phyloP scores from a whole-genome alignment of 2,113 vertebrate species.

The Zosterops japonicus region DNA sequence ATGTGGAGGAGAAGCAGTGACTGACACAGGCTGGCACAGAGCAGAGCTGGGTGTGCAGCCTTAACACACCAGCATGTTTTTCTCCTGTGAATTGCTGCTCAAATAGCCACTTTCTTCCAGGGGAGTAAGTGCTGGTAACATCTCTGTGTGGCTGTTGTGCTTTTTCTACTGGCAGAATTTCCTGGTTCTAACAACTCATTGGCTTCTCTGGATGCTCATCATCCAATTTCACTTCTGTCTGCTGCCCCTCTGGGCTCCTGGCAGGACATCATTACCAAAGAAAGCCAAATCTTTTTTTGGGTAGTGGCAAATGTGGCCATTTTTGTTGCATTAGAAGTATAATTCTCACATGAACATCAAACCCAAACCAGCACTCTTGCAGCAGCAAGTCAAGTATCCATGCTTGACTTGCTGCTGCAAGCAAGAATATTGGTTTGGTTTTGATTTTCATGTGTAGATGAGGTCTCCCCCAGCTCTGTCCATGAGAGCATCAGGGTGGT shows the following conservation, averaged over 20 bases:
- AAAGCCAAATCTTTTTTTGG: background rate
- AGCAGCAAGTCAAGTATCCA: rapidly evolving
- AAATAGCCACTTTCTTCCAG: background rate
- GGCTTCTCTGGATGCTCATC: background rate
- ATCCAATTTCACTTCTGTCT: background rate
- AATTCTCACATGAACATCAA: background rate
- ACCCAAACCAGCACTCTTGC: background rate
- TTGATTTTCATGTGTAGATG: background rate
- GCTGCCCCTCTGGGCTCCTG: background rate
- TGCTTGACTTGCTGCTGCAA: background rate
- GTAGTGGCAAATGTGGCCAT: background rate
- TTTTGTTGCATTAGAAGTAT: background rate
- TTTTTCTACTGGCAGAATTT: background rate
- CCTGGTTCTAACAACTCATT: background rate
- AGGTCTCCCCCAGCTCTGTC: background rate
- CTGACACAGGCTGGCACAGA: background rate
- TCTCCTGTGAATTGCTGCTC: background rate
- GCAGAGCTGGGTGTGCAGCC: background rate
- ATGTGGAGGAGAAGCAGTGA: background rate
- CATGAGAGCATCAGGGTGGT: background rate
- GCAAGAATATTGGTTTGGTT: no score
- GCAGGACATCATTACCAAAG: background rate
- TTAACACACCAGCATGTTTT: background rate
- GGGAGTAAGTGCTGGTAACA: background rate
- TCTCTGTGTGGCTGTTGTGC: background rate